phyloP scores from a whole-genome alignment of 2,113 vertebrate species.

The Melozone crissalis region DNA sequence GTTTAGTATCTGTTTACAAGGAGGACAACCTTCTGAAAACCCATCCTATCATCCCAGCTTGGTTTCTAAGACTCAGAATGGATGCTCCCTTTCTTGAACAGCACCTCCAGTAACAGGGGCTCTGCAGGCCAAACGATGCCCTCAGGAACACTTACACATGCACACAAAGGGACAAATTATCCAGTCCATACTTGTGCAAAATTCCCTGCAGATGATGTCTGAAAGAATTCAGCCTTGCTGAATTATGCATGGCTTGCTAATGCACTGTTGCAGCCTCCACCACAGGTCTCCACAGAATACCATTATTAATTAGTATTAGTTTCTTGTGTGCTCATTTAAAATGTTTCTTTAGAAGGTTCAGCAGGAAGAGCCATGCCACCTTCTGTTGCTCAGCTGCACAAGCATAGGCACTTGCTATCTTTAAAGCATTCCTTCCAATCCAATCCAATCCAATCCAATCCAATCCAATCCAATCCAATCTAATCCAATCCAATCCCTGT shows the following conservation, averaged over 20 bases:
- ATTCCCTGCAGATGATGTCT: not conserved
- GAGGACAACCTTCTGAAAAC: not conserved
- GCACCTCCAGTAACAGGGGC: not conserved
- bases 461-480: not conserved
- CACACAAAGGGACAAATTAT: constrained; percentile 17
- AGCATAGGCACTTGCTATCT: not conserved
- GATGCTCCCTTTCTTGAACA: not conserved
- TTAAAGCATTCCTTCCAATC: not conserved
- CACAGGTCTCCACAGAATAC: constrained; percentile 22
- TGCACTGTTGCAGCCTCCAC: not conserved
- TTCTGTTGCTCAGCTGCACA: not conserved
- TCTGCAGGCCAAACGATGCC: not conserved
- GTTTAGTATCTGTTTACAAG: not conserved
- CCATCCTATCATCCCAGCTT: not conserved
- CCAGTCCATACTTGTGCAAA: not conserved
- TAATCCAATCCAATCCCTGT: not conserved
- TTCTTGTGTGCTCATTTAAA: constrained; percentile 36
- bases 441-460: not conserved
- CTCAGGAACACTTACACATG: not conserved
- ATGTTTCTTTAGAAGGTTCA: not conserved
- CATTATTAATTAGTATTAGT: constrained; percentile 42
- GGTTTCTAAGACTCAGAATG: not conserved
- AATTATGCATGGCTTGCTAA: constrained; percentile 28
- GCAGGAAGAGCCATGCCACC: not conserved
- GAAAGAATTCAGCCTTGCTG: constrained; percentile 9